Base-by-base conservation (phyloP, 2,797 vertebrate species). In the Paratrypauchen microcephalus region DNA sequence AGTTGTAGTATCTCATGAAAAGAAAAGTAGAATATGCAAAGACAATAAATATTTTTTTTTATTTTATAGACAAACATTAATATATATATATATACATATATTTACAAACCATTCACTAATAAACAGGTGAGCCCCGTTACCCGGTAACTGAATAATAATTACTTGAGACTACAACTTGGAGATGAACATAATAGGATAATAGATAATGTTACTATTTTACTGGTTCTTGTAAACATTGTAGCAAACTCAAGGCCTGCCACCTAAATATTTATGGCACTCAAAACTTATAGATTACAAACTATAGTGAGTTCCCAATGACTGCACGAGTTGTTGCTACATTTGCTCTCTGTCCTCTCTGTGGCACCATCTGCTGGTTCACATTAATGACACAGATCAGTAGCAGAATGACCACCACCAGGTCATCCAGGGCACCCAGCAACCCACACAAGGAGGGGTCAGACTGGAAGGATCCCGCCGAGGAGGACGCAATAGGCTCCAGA, bases 311-410 rank as follows among this genome's bases (percentile, higher is more conserved):
- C n/a, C 79, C 83, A 28, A 83, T 82, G 3, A 87, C 80, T 24
- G 74, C 83, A 4, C 75, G 83, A 6, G 87, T 71, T 58, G 74
- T 74, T 1, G 81, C 41, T 18, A 47, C 73, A 45, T 45, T 45
- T 63, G 83, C 62, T 16, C 41, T 45, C 4, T 5, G 79, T 69
- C 79, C 79, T 36, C 82, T 89, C 82, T 93, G 92, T 61, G 92
- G 86, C 19, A 62, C 87, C 73, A 94, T 92, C 81, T 94, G 93
- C 84, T 94, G 94, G 79, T 91, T 93, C 72, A 94, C 92, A 73
- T 94, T 95, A 74, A 96, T 89, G 55, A 94, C 82, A 21, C 92
- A 95, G 78, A 92, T 93, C 4, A 95, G 85, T 54, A 97, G 91
- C 73, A 96, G 90, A 62, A 94, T 83, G 63, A 96, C 91, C 72